phyloP scores from a whole-genome alignment of 37 sponge, comb jelly and placozoan genomes.

The Dysidea cf. avara region DNA sequence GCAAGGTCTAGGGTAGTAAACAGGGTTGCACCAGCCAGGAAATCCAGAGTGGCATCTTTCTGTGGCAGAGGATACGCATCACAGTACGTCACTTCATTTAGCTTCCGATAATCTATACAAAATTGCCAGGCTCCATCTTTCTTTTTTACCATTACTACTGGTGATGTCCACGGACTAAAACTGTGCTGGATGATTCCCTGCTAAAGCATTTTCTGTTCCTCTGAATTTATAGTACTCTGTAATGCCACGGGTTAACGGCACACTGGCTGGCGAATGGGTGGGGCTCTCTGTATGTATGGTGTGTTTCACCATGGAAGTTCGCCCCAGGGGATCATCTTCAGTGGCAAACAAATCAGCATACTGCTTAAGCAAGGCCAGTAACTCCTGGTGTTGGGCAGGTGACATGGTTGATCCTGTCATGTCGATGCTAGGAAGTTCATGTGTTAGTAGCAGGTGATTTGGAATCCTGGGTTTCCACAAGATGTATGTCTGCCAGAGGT shows the following conservation, averaged over 20 bases:
- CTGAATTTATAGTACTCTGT: background rate
- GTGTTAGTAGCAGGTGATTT: too few species aligned
- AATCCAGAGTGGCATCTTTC: too few species aligned
- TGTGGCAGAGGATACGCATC: constrained; percentile 37
- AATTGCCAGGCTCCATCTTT: constrained; percentile 28
- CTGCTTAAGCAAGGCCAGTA: constrained; percentile 1
- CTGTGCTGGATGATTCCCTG: too few species aligned
- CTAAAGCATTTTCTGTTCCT: constrained; percentile 10
- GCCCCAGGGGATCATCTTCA: background rate
- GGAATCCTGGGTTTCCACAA: too few species aligned
- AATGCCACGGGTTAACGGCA: background rate
- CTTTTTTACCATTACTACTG: constrained; percentile 9
- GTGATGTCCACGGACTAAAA: constrained; percentile 17
- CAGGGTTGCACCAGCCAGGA: constrained; percentile 7
- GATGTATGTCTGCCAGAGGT: background rate
- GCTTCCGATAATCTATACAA: too few species aligned
- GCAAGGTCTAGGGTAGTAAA: constrained; percentile 32
- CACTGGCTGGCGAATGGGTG: constrained; percentile 33
- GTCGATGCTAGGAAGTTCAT: background rate
- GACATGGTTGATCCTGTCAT: background rate
- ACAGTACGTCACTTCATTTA: constrained; percentile 6
- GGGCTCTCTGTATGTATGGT: constrained; percentile 12
- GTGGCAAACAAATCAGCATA: constrained; percentile 1
- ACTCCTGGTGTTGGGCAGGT: background rate
- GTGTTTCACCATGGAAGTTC: constrained; percentile 9